A percentile compares a stretch with the other conserved stretches of the same genome.
These are phyloP conservation scores for Vannuccia rotundouncinata DNA, from an alignment of 2,888 invertebrate genomes.

Conservation along the genomic window DNA sequence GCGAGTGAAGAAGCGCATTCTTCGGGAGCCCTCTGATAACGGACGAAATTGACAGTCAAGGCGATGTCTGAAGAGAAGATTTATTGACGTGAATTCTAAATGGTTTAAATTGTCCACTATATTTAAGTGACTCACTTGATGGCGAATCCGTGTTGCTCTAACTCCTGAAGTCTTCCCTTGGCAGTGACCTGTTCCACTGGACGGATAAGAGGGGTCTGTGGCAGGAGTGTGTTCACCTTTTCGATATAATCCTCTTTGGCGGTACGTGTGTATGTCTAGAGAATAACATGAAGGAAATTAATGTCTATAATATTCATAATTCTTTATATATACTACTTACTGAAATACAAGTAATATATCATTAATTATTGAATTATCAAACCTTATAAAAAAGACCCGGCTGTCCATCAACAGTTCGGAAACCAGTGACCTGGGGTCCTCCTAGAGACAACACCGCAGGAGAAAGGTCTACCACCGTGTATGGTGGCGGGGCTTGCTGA, in stretches of 20 bases:
- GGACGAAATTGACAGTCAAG: too few relatives aligned
- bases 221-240: constrained; percentile 49
- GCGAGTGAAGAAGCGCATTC: constrained; percentile 48
- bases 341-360: too few relatives aligned
- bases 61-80: too few relatives aligned
- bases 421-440: constrained; percentile 28
- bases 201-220: constrained; percentile 47
- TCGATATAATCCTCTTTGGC: constrained; percentile 44
- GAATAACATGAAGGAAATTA: background rate
- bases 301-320: background rate
- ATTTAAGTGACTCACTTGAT: too few relatives aligned
- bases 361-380: too few relatives aligned
- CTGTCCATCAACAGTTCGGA: constrained; percentile 48
- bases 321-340: background rate
- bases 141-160: constrained; percentile 49
- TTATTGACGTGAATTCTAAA: too few relatives aligned
- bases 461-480: background rate
- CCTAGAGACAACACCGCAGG: background rate
- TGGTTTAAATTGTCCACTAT: too few relatives aligned
- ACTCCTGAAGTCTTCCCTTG: constrained; percentile 48
- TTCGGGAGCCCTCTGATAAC: constrained; percentile 45
- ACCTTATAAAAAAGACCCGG: constrained; percentile 54
- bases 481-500: background rate
- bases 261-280: background rate
- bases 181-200: constrained; percentile 44